Base-by-base conservation (phyloP, 2,888 invertebrate species). In the Eupithecia pulchellata region DNA sequence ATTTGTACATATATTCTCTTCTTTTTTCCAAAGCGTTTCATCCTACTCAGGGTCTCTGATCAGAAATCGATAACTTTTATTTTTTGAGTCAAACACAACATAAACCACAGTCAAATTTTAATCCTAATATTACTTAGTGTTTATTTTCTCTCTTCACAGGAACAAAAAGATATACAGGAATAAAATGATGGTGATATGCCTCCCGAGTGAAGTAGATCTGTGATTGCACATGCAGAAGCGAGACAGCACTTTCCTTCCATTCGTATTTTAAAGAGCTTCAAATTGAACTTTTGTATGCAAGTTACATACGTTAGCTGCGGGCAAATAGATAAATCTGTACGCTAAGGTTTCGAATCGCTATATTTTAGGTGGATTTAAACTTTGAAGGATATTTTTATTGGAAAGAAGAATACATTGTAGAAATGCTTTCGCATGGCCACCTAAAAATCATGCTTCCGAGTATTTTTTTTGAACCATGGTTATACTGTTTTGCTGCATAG, bases 201-300 rank as follows among this genome's bases (percentile, higher is more conserved):
- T 47, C 3, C 47, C 20, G 20, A 47, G 47, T 20, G 42, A 20
- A 42, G 20, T 20, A 11, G 4, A 25, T 13, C 25, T 52, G 52
- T 60, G 58, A 58, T 58, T 30, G 58, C 58, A 32, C 32, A n/a
- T 30, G 58, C 79, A 64, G 32, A 58, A 79, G 77, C 74, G 79
- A 81, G 76, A 77, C 81, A 74, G 81, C 76, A 77, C 76, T 79
- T 79, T 78, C 77, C 73, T 77, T 71, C 77, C 73, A 76, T 79
- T 75, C 72, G 71, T 70, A 72, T 69, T 72, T 73, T 73, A 76
- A 72, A 77, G 58, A 72, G 74, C 72, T 74, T 76, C 72, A 68
- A 71, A 73, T 75, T 73, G 73, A 74, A 74, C 67, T 69, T 73
- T 73, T 68, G 73, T 75, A 72, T 76, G 72, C 73, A 73, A 69